Conservation (phyloP, 2,797 vertebrate species). For the Premnoplex brunnescens region DNA sequence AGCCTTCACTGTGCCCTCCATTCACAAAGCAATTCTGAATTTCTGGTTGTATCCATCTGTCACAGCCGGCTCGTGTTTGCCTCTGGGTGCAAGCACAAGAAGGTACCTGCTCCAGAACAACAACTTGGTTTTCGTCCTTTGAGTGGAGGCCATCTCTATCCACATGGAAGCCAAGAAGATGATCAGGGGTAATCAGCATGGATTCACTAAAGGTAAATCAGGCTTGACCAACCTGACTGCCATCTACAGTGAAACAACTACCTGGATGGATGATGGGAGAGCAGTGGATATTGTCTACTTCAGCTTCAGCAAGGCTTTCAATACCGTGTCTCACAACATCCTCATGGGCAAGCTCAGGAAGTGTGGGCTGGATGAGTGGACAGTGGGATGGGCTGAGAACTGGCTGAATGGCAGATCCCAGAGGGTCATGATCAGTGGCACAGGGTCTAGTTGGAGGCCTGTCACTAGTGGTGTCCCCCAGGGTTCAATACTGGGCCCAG, state of each 20-base stretch:
- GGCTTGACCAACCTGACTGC: background rate
- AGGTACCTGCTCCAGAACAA: background rate
- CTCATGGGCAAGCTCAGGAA: background rate
- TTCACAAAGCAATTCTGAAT: background rate
- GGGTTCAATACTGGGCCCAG: background rate
- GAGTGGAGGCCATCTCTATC: background rate
- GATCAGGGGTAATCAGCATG: background rate
- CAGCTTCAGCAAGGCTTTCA: background rate
- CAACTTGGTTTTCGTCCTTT: background rate
- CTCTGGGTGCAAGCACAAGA: background rate
- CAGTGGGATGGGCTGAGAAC: background rate
- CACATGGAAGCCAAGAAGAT: background rate
- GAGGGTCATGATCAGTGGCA: background rate
- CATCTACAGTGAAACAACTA: background rate
- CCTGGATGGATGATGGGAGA: background rate
- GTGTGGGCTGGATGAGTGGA: background rate
- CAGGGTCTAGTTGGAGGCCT: background rate
- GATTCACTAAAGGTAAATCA: background rate
- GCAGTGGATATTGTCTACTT: background rate
- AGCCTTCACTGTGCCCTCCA: background rate
- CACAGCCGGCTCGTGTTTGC: background rate
- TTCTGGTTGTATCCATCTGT: background rate
- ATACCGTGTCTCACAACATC: fast-evolving
- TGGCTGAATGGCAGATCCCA: background rate
- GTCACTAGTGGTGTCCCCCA: too few species aligned